These are phyloP conservation scores for Vultur gryphus DNA, from an alignment of 2,797 vertebrate species.

Conservation along the genomic window DNA sequence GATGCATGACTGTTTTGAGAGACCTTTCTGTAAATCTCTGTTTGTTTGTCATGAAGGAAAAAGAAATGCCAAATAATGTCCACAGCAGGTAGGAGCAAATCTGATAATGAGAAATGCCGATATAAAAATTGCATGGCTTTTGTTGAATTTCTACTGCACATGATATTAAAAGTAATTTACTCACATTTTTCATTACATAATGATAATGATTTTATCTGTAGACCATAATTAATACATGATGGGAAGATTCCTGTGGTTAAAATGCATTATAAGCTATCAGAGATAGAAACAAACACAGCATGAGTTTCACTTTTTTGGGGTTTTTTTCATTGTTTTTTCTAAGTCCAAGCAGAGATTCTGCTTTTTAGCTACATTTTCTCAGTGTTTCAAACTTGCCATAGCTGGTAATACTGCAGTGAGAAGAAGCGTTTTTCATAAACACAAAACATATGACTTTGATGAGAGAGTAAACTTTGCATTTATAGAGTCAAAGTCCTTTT, in stretches of 20 bases:
- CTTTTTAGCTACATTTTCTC: background rate
- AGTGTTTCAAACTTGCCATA: background rate
- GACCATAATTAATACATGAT: conserved; percentile 64
- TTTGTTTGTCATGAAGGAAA: background rate
- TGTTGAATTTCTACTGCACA: background rate
- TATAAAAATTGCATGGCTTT: conserved; percentile 58
- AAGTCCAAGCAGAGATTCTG: background rate
- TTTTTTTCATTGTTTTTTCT: background rate
- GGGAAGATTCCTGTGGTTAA: conserved; percentile 47
- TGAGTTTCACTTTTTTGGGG: background rate
- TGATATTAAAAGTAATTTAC: conserved; percentile 49
- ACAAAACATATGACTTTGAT: background rate
- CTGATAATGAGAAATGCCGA: background rate
- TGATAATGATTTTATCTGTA: conserved; percentile 61
- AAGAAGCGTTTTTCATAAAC: background rate
- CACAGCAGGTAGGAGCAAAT: conserved; percentile 27
- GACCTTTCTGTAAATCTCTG: conserved; percentile 1
- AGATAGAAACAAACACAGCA: conserved; percentile 36
- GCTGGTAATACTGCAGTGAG: background rate
- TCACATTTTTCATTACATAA: conserved; percentile 59
- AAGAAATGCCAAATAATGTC: conserved; percentile 16
- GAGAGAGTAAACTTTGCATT: background rate
- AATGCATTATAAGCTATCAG: conserved; percentile 36
- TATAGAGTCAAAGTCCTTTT: background rate
- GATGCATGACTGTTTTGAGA: background rate